Evolutionary conservation across 2,888 invertebrate genomes (phyloP), one percentile per base, ranked within the genome.

Genomic region (Pandemis corylana): DNA sequence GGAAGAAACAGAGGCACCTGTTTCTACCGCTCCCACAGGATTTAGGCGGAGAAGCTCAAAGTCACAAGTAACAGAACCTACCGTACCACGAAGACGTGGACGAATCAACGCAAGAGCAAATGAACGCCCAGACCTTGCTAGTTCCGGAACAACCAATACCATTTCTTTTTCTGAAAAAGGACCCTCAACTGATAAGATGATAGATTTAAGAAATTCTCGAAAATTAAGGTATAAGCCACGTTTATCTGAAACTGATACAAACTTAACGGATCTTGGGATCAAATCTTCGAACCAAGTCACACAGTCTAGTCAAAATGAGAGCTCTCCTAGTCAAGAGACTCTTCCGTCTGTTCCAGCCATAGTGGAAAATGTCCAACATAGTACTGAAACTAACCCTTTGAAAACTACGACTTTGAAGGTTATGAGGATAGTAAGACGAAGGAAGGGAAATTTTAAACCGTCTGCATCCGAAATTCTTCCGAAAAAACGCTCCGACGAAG

Each of bases 401-500:
- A 88, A 85, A 71, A 87, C 86, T 20, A 88, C 87, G 28, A 89
- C 89, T 12, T 62, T 82, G 13, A 91, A 89, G 81, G 80, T 87
- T 20, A 89, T 83, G 20, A 90, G 89, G 78, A 85, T 91, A 71
- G 81, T 90, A 28, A 89, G 88, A 78, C 87, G 92, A 78, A 82
- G 86, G 1, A 90, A 87, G 78, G 78, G 78, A 62, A 86, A 86
- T 78, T 83, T 84, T 46, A 87, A 84, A 71, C 83, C 89, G 49
- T 76, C 84, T 49, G 83, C 77, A 28, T 77, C 84, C 49, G 82
- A 77, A 41, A 79, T 82, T 44, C 76, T 81, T 63, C 71, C 82
- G 13, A 88, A 88, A 51, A 87, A 85, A 76, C 80, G 83, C 46
- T 85, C 91, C 36, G 94, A 94, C 77, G 96, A 96, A 83, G 95